These are phyloP conservation scores for Orthonevra nobilis DNA, from an alignment of 2,888 invertebrate genomes.

Conservation along the genomic window DNA sequence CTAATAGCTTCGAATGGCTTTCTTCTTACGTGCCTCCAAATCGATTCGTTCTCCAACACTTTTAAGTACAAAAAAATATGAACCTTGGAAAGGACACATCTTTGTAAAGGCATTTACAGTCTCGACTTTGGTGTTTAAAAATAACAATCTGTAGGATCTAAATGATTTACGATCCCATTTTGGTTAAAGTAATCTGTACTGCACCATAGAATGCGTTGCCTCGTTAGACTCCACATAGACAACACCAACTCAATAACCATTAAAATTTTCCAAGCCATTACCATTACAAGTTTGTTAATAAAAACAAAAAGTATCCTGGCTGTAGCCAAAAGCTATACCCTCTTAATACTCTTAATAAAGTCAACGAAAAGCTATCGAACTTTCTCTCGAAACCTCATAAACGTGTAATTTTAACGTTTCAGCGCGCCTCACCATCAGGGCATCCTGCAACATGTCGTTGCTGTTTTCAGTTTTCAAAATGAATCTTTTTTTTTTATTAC, in stretches of 20 bases:
- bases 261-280: background rate
- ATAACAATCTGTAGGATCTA: no score
- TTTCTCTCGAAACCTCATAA: constrained; percentile 13
- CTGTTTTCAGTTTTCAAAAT: constrained; percentile 4
- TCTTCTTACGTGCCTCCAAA: no score
- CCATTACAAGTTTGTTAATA: constrained; percentile 1
- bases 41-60: no score
- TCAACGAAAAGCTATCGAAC: constrained; percentile 12
- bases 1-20: no score
- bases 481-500: constrained; percentile 37
- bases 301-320: background rate
- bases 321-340: background rate
- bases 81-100: no score
- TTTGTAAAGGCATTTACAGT: no score
- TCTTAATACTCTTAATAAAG: constrained; percentile 21
- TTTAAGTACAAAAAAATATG: no score
- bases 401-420: constrained; percentile 33
- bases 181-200: no score
- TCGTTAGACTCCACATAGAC: background rate
- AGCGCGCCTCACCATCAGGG: background rate
- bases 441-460: background rate
- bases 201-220: no score
- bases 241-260: background rate
- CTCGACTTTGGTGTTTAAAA: no score
- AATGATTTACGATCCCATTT: no score